phyloP scores from a whole-genome alignment of 1,140 invertebrate species.

The Planococcus citri region DNA sequence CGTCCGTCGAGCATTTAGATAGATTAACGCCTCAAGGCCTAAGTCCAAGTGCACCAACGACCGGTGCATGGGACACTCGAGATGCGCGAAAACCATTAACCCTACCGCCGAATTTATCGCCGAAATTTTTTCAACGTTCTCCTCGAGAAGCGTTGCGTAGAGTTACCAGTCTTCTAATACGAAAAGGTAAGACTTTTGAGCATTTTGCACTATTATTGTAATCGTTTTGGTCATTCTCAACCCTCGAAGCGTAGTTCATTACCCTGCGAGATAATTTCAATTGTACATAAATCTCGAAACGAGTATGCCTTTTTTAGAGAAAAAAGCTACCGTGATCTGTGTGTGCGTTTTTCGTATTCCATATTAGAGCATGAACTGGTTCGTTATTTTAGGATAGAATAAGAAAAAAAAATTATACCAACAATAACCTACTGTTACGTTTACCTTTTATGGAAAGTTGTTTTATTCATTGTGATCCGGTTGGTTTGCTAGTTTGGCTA shows the following conservation, averaged over 20 bases:
- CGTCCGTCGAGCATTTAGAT: constrained; percentile 70
- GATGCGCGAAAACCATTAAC: constrained; percentile 55
- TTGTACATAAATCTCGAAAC: neutral
- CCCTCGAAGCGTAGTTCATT: neutral
- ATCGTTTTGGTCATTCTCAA: neutral
- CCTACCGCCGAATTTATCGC: constrained; percentile 66
- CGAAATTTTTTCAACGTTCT: constrained; percentile 73
- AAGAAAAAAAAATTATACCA: neutral
- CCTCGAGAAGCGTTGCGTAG: constrained; percentile 67
- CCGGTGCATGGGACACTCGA: constrained; percentile 40
- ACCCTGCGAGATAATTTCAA: neutral
- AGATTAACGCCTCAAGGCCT: constrained; percentile 36
- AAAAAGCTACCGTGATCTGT: neutral
- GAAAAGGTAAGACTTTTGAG: constrained; percentile 30
- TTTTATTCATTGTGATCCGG: neutral
- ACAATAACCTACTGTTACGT: neutral
- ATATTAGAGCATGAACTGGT: neutral
- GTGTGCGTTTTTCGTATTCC: neutral
- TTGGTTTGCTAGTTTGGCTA: neutral
- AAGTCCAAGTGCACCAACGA: constrained; percentile 36
- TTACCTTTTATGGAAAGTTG: neutral
- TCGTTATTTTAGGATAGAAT: neutral
- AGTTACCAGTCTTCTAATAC: constrained; percentile 73
- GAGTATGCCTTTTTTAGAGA: neutral
- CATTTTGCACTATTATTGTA: neutral